Percentiles rank a stretch among this genome's conserved stretches.
phyloP scores from a whole-genome alignment of 2,888 invertebrate species.

The Eupsilia transversa region DNA sequence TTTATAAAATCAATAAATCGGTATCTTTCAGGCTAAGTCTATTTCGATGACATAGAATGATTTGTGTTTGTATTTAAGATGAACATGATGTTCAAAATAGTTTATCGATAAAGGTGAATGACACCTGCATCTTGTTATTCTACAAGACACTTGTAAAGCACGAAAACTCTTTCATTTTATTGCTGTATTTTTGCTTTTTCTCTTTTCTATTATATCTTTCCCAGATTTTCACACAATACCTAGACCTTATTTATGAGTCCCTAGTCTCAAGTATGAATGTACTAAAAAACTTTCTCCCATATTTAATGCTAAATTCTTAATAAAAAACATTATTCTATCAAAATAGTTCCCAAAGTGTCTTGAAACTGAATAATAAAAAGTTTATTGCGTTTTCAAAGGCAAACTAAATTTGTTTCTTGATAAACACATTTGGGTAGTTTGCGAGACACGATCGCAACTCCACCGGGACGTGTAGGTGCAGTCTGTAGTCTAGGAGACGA shows the following conservation, averaged over 20 bases:
- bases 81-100: constrained; percentile 7
- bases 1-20: constrained; percentile 20
- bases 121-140: neutral
- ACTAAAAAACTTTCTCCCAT: constrained; percentile 2
- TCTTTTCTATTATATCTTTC: neutral
- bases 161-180: constrained; percentile 8
- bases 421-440: constrained; percentile 68
- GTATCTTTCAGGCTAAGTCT: neutral
- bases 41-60: neutral
- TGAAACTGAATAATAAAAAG: constrained; percentile 51
- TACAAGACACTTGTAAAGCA: neutral
- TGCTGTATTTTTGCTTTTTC: neutral
- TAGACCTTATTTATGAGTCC: constrained; percentile 4
- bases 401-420: constrained; percentile 67
- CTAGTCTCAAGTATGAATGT: neutral
- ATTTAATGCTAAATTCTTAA: constrained; percentile 9
- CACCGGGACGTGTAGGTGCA: constrained; percentile 64
- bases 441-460: constrained; percentile 64
- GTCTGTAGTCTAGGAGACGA: constrained; percentile 53
- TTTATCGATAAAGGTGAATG: constrained; percentile 31
- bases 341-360: constrained; percentile 26
- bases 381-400: constrained; percentile 64
- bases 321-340: constrained; percentile 23
- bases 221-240: constrained; percentile 19
- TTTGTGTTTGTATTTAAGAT: neutral